Evolutionary conservation across 1,140 invertebrate genomes (phyloP), one percentile per base, ranked within the genome.

Genomic region (Melipona quadrifasciata): DNA sequence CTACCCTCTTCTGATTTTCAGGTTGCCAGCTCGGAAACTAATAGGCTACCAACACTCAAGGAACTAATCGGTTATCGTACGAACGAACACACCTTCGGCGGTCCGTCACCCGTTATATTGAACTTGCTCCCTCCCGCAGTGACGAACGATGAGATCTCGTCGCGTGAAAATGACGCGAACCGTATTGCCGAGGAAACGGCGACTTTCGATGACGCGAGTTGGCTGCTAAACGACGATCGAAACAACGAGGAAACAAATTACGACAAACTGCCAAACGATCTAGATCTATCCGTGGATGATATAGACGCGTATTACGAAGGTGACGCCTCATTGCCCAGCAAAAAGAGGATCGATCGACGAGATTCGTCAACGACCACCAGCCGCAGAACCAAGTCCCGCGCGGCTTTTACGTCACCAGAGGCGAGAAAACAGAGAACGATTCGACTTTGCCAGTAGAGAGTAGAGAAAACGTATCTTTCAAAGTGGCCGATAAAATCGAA

Each of bases 1-100:
- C 89, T 91, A 84, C 89, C 80, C 91, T 91, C 82, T 94, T 93
- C 87, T 93, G 86, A 92, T 94, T 94, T 95, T 92, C 93, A 95
- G 94, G 92, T 94, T 76, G 87, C 88, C 85, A 86, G 84, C 87
- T 89, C 86, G 91, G 89, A 90, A 88, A 80, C 84, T 53, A 85
- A 89, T 82, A 92, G 88, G 65, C 84, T 94, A 85, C 92, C 93
- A 68, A 93, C 91, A 68, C 88, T 92, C 71, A 93, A 92, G 92
- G 91, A 94, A 71, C 84, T 94, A 68, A 86, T 94, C 72, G 89
- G 89, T 67, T 85, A 77, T 84, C 80, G 65, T 27, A 81, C 61
- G 55, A 73, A 79, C 76, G 68, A 82, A 61, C 51, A 57, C 47
- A 16, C 39, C n/a, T 61, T 47, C 24, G 73, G 51, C 57, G 77